Evolutionary conservation across 2,888 invertebrate species (phyloP).

Genomic region (Amiota mariae): DNA sequence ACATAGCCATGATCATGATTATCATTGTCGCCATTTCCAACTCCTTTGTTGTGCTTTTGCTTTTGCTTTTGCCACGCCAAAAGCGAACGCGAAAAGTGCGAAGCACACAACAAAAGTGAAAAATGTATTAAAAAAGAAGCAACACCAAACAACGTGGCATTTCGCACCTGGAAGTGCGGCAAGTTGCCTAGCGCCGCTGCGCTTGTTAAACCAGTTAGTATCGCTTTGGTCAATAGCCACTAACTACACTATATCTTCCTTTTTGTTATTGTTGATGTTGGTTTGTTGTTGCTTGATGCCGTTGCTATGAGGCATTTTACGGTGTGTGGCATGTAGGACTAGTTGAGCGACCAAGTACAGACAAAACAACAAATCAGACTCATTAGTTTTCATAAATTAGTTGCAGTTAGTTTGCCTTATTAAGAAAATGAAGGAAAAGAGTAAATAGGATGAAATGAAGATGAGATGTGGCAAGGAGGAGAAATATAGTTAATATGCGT

Average conservation of each 20-base stretch:
- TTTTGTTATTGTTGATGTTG: background rate
- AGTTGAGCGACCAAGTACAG: background rate
- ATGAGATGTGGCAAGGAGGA: background rate
- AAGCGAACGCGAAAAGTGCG: too few species aligned
- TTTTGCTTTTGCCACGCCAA: too few species aligned
- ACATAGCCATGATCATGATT: too few species aligned
- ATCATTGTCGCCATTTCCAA: too few species aligned
- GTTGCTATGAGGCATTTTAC: background rate
- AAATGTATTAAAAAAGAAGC: background rate
- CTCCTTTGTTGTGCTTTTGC: too few species aligned
- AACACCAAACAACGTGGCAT: slow-evolving; percentile 51
- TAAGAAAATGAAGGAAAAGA: background rate
- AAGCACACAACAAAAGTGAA: slow-evolving; percentile 14
- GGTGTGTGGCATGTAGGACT: background rate
- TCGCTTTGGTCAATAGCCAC: background rate
- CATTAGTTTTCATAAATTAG: slow-evolving; percentile 59
- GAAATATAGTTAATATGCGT: background rate
- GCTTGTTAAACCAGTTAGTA: slow-evolving; percentile 28
- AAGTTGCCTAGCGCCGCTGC: slow-evolving; percentile 7
- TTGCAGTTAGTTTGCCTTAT: background rate
- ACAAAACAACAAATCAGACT: slow-evolving; percentile 48
- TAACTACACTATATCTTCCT: too few species aligned
- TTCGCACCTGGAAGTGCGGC: slow-evolving; percentile 60
- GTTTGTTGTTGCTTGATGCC: background rate
- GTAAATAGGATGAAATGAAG: background rate